Evolutionary conservation across 2,113 vertebrate genomes (phyloP).

Genomic region (Emydura subglobosa): DNA sequence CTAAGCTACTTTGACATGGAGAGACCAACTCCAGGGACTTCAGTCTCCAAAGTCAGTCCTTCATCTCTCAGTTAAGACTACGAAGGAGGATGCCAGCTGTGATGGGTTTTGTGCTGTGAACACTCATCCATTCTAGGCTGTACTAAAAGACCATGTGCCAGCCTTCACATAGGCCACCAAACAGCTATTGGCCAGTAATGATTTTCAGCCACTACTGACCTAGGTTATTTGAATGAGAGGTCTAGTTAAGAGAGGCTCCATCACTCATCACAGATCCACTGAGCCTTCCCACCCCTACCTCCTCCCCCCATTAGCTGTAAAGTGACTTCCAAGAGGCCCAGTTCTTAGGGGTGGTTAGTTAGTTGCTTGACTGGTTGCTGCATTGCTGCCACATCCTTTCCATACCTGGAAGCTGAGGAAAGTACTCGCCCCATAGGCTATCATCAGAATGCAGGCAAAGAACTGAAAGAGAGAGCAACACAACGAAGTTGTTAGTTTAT

Average conservation of each 20-base stretch:
- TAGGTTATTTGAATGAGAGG: neutral
- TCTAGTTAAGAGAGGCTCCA: neutral
- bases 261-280: fast-evolving
- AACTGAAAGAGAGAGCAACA: conserved; percentile 81
- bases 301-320: fast-evolving
- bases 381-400: conserved; percentile 85
- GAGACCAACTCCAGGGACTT: neutral
- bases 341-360: conserved; percentile 77
- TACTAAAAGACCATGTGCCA: conserved; percentile 1
- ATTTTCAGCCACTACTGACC: neutral
- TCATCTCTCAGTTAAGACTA: fast-evolving
- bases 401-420: conserved; percentile 89
- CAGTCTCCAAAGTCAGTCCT: neutral
- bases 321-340: fast-evolving
- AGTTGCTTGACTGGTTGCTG: conserved; percentile 83
- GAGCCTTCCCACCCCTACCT: fast-evolving
- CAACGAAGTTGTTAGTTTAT: fast-evolving
- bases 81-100: fast-evolving
- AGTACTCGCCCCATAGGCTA: conserved; percentile 83
- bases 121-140: neutral
- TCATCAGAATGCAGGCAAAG: conserved; percentile 84
- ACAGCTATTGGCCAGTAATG: neutral
- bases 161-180: fast-evolving
- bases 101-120: neutral
- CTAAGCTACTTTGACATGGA: neutral